Percentiles rank a stretch among this genome's conserved stretches.
These are phyloP conservation scores for Nomada hirtipes DNA, from an alignment of 2,888 invertebrate genomes.

Conservation along the genomic window DNA sequence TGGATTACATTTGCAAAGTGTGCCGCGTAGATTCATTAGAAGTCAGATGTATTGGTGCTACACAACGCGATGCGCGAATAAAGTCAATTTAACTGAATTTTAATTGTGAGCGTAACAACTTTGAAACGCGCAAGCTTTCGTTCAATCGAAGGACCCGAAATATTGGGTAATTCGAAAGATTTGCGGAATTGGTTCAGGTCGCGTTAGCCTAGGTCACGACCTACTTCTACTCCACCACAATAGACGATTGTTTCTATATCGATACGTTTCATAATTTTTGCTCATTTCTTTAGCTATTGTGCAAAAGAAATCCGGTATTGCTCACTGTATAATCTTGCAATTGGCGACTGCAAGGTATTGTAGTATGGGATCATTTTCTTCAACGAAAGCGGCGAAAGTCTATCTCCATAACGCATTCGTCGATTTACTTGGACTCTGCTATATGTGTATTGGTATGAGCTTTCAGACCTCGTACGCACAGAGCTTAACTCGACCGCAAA, in stretches of 20 bases:
- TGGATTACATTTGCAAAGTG: constrained; percentile 15
- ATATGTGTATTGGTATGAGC: constrained; percentile 19
- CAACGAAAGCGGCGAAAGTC: constrained; percentile 62
- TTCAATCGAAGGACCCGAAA: constrained; percentile 49
- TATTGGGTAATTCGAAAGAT: constrained; percentile 35
- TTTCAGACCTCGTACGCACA: constrained; percentile 31
- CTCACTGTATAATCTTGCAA: too few species aligned
- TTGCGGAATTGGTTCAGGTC: constrained; percentile 70
- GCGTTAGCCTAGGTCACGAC: constrained; percentile 73
- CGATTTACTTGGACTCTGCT: constrained; percentile 3
- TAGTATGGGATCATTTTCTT: constrained; percentile 20
- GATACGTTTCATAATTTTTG: constrained; percentile 36
- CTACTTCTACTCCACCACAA: constrained; percentile 62
- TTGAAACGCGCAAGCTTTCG: neutral
- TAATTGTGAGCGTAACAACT: neutral
- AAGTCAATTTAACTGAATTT: neutral
- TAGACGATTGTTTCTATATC: constrained; percentile 29
- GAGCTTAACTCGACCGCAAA: constrained; percentile 23
- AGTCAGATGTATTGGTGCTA: neutral
- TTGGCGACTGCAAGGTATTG: constrained; percentile 4
- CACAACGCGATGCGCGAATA: neutral
- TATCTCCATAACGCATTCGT: constrained; percentile 26
- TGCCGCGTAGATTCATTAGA: constrained; percentile 11
- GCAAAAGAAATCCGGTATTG: too few species aligned
- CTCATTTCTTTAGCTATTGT: neutral